Conservation (phyloP, 2,888 invertebrate species). For the Gordius sp. region DNA sequence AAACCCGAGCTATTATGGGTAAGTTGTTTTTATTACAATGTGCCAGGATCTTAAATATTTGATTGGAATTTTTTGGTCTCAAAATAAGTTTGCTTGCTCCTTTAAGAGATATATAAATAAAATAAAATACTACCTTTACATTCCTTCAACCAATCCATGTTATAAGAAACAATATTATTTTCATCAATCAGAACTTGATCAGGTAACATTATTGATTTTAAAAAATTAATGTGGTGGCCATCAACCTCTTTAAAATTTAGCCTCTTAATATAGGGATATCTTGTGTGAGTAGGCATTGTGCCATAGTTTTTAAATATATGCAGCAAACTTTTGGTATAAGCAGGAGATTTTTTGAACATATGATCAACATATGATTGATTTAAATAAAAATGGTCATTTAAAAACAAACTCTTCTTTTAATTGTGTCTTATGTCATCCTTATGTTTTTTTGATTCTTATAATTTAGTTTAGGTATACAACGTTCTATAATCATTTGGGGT, state of each 20-base stretch:
- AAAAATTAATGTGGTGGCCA: conserved; percentile 36
- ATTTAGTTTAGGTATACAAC: no score
- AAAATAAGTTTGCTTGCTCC: conserved; percentile 56
- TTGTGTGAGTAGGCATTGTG: no score
- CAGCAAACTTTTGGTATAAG: no score
- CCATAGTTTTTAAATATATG: no score
- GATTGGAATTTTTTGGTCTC: conserved; percentile 54
- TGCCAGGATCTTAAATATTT: conserved; percentile 54
- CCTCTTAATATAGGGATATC: conserved; percentile 9
- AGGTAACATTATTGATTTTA: conserved; percentile 39
- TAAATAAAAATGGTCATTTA: no score
- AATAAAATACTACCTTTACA: conserved; percentile 43
- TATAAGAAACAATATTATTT: conserved; percentile 49
- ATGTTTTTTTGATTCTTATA: no score
- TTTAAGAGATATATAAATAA: conserved; percentile 26
- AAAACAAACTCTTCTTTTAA: no score
- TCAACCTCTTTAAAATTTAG: not conserved
- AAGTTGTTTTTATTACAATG: conserved; percentile 54
- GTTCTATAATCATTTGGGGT: no score
- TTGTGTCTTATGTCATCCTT: no score
- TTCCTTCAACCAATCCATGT: conserved; percentile 61
- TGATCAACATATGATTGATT: no score
- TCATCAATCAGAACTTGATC: conserved; percentile 46
- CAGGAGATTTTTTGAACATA: no score
- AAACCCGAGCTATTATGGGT: conserved; percentile 55